These are phyloP conservation scores for Apodemus agrarius DNA, from an alignment of 2,797 vertebrate species.

Conservation along the genomic window DNA sequence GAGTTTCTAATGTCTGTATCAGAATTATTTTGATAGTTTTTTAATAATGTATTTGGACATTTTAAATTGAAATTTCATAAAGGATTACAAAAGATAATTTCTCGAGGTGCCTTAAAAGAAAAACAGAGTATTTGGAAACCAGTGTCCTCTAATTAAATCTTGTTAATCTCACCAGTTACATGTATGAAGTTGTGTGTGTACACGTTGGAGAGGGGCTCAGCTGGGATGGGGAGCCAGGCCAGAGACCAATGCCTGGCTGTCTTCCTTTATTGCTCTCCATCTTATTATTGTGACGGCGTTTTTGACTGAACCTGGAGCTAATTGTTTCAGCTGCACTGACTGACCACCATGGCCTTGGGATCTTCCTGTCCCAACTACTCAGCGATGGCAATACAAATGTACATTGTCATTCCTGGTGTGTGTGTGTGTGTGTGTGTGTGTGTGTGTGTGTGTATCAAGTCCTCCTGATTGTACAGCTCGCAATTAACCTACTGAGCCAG, in stretches of 20 bases:
- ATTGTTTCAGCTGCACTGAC: not conserved
- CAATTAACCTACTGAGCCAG: not conserved
- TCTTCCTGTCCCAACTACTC: not conserved
- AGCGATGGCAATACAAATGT: not conserved
- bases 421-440: not conserved
- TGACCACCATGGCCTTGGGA: not conserved
- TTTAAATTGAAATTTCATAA: conserved; percentile 28
- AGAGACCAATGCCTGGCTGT: not conserved
- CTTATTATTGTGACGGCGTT: not conserved
- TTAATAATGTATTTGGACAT: conserved; percentile 5
- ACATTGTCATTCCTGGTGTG: too few relatives aligned
- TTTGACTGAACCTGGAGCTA: not conserved
- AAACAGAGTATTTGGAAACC: conserved; percentile 1
- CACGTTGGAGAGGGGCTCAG: not conserved
- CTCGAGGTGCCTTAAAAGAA: conserved; percentile 18
- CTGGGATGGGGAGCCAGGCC: too few relatives aligned
- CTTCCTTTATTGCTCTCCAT: not conserved
- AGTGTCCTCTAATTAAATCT: not conserved
- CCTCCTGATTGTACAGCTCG: not conserved
- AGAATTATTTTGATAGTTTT: conserved; percentile 29
- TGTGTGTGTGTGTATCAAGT: not conserved
- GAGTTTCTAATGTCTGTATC: not conserved
- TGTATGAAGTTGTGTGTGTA: not conserved
- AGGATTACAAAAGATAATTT: conserved; percentile 40
- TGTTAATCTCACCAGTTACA: not conserved